Conservation (phyloP, 2,888 invertebrate species). For the Heliconius cydno region DNA sequence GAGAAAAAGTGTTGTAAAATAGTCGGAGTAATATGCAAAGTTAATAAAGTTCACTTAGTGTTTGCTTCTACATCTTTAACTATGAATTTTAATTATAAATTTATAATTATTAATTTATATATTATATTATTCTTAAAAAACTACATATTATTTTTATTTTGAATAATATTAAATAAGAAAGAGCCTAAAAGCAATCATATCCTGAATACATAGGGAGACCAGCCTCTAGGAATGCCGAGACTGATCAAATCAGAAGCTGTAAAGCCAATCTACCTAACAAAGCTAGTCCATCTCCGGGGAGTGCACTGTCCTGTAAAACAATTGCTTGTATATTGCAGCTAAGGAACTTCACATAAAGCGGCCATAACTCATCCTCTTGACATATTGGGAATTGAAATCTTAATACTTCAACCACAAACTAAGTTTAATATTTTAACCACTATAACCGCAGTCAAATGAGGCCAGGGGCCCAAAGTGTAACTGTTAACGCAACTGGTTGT, state of each 20-base stretch:
- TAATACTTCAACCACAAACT: slow-evolving; percentile 21
- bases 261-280: slow-evolving; percentile 31
- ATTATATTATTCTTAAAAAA: slow-evolving; percentile 4
- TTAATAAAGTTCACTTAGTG: slow-evolving; percentile 14
- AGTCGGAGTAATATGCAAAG: neutral
- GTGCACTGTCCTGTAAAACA: slow-evolving; percentile 36
- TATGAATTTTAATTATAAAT: neutral
- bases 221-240: slow-evolving; percentile 13
- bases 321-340: slow-evolving; percentile 33
- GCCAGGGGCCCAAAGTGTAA: too few species aligned
- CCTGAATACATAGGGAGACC: neutral
- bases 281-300: slow-evolving; percentile 34
- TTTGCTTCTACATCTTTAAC: neutral
- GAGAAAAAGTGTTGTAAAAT: slow-evolving; percentile 19
- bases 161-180: neutral
- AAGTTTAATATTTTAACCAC: neutral
- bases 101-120: too few species aligned
- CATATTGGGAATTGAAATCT: slow-evolving; percentile 27
- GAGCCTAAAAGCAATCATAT: slow-evolving; percentile 3
- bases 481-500: too few species aligned
- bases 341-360: slow-evolving; percentile 26
- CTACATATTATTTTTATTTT: neutral
- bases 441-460: too few species aligned
- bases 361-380: slow-evolving; percentile 25
- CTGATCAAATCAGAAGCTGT: slow-evolving; percentile 27